Percentiles rank a stretch among this genome's conserved stretches.
These are phyloP conservation scores for Nycticorax nycticorax DNA, from an alignment of 2,113 vertebrate species.

Conservation along the genomic window DNA sequence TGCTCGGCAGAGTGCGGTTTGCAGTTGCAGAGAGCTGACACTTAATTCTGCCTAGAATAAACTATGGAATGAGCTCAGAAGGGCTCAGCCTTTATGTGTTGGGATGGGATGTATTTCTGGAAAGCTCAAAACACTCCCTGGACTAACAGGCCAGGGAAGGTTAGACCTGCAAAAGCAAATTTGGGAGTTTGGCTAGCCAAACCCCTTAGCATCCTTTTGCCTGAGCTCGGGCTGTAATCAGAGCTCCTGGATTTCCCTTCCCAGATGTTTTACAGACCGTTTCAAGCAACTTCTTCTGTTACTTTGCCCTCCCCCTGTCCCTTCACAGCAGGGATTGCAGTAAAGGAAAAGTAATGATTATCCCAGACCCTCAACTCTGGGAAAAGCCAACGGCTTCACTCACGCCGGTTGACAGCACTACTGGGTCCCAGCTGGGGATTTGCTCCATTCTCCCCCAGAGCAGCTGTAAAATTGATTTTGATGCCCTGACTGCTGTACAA, in stretches of 20 bases:
- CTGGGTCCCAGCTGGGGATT: background rate
- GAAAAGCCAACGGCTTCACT: background rate
- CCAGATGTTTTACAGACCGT: background rate
- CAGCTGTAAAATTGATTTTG: background rate
- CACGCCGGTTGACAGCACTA: accelerated
- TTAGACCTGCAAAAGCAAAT: background rate
- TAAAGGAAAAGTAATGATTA: background rate
- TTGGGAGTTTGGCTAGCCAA: background rate
- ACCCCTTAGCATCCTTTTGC: background rate
- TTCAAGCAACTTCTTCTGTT: background rate
- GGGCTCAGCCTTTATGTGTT: background rate
- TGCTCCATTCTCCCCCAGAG: background rate
- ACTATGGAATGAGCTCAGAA: background rate
- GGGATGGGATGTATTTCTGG: background rate
- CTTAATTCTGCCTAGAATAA: background rate
- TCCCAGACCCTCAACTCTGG: background rate
- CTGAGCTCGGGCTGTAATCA: background rate
- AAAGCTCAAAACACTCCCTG: background rate
- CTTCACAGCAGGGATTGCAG: background rate
- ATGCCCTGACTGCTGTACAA: background rate
- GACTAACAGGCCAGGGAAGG: background rate
- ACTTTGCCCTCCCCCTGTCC: background rate
- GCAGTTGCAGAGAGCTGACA: background rate
- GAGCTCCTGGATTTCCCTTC: background rate
- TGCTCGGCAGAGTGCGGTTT: background rate